phyloP scores from a whole-genome alignment of 2,888 invertebrate species.

The Clivina fossor region DNA sequence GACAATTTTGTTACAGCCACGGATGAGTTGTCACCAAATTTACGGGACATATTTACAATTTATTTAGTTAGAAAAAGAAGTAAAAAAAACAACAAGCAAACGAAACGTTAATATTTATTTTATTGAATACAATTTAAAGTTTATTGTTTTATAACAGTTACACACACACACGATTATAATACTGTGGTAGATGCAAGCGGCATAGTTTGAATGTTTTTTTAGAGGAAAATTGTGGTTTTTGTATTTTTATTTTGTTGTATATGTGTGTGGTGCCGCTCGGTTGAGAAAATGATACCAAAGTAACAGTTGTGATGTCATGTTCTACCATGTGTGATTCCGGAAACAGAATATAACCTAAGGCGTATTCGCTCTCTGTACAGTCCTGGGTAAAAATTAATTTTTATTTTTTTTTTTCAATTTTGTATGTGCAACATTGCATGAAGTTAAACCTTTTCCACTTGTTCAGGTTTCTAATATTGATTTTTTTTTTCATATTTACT shows the following conservation, averaged over 20 bases:
- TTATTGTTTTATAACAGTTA: slow-evolving; percentile 51
- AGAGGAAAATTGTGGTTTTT: slow-evolving; percentile 4
- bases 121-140: slow-evolving; percentile 48
- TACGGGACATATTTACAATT: slow-evolving; percentile 49
- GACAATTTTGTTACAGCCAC: too few species aligned
- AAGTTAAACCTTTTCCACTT: slow-evolving; percentile 1
- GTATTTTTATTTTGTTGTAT: neutral
- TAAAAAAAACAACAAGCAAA: too few species aligned
- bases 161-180: slow-evolving; percentile 37
- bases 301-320: slow-evolving; percentile 52
- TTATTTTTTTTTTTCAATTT: slow-evolving; percentile 15
- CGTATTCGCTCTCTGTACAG: slow-evolving; percentile 50
- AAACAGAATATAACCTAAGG: slow-evolving; percentile 52
- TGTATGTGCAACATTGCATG: slow-evolving; percentile 26
- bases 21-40: slow-evolving; percentile 42
- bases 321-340: slow-evolving; percentile 54
- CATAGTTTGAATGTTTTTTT: slow-evolving; percentile 1
- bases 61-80: slow-evolving; percentile 46
- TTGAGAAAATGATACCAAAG: slow-evolving; percentile 18
- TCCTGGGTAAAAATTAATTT: slow-evolving; percentile 37
- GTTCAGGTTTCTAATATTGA: too few species aligned
- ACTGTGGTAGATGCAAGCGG: slow-evolving; percentile 1
- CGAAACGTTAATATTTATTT: slow-evolving; percentile 38
- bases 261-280: slow-evolving; percentile 18
- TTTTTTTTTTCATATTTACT: too few species aligned